A percentile compares a stretch with the other conserved stretches of the same genome.
These are phyloP conservation scores for Drosophila arawakana DNA, from an alignment of 1,140 invertebrate genomes.

Conservation along the genomic window DNA sequence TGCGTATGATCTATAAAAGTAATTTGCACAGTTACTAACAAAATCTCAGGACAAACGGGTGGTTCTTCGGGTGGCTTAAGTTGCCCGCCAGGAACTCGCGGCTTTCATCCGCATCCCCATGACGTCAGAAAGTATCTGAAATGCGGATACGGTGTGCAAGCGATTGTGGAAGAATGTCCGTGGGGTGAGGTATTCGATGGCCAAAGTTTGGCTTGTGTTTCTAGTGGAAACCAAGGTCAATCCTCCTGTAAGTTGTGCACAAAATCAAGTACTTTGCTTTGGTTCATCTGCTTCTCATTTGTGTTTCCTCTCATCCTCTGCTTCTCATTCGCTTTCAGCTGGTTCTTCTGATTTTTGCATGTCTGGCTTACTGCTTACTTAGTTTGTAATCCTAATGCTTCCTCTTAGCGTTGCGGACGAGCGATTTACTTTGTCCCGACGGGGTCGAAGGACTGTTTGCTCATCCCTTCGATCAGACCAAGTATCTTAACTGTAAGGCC, in stretches of 20 bases:
- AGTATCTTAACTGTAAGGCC: slow-evolving; percentile 88
- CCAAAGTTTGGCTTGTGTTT: slow-evolving; percentile 86
- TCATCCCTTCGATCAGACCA: slow-evolving; percentile 87
- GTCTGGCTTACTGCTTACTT: slow-evolving; percentile 12
- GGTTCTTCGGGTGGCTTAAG: slow-evolving; percentile 10
- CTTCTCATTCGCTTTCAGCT: slow-evolving; percentile 61
- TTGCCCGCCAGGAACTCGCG: slow-evolving; percentile 68
- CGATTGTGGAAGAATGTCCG: slow-evolving; percentile 87
- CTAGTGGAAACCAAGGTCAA: slow-evolving; percentile 63
- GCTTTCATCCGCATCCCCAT: slow-evolving; percentile 86
- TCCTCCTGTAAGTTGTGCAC: slow-evolving; percentile 56
- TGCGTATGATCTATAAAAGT: slow-evolving; percentile 29
- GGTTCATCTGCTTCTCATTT: slow-evolving; percentile 58
- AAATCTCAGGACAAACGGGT: slow-evolving; percentile 4
- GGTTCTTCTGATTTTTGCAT: slow-evolving; percentile 16
- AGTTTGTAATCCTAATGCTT: slow-evolving; percentile 64
- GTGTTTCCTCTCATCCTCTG: slow-evolving; percentile 31
- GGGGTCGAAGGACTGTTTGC: slow-evolving; percentile 85
- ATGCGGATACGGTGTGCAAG: slow-evolving; percentile 86
- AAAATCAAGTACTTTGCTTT: slow-evolving; percentile 2
- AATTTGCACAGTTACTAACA: slow-evolving; percentile 49
- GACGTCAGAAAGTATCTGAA: slow-evolving; percentile 88
- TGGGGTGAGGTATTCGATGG: slow-evolving; percentile 88
- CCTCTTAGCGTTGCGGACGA: slow-evolving; percentile 47
- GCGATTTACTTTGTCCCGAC: slow-evolving; percentile 54